Evolutionary conservation across 2,797 vertebrate species (phyloP).

Genomic region (Microtus agrestis): DNA sequence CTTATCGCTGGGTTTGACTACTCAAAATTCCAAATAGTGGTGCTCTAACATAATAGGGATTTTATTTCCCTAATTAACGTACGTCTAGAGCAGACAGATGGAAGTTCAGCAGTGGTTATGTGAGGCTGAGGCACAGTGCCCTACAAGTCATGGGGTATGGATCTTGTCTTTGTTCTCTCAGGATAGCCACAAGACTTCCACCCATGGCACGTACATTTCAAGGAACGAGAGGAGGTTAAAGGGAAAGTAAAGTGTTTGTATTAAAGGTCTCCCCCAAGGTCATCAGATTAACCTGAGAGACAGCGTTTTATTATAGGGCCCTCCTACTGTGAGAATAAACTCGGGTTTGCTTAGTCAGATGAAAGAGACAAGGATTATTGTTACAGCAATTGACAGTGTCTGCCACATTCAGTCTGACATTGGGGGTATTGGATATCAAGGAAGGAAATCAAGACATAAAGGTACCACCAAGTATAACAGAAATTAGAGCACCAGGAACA

Average conservation of each 20-base stretch:
- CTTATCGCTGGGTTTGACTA: background rate
- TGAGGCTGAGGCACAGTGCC: background rate
- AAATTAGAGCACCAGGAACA: background rate
- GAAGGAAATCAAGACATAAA: conserved; percentile 21
- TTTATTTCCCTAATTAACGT: background rate
- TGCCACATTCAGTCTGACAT: background rate
- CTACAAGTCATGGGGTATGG: background rate
- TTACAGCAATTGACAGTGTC: background rate
- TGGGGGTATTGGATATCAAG: background rate
- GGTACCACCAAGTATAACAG: too few relatives aligned
- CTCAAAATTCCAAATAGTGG: background rate
- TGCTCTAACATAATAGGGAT: background rate
- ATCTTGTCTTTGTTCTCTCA: background rate
- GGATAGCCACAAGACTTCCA: background rate
- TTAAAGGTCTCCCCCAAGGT: background rate
- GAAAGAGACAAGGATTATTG: background rate
- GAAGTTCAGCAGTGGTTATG: background rate
- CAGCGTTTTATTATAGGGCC: background rate
- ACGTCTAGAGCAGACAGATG: background rate
- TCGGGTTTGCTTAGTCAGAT: background rate
- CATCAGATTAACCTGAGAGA: background rate
- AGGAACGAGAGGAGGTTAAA: background rate
- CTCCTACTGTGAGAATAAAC: background rate
- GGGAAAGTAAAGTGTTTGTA: background rate
- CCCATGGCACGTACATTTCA: background rate